These are phyloP conservation scores for Lacanobia oleracea DNA, from an alignment of 2,888 invertebrate genomes.

Conservation along the genomic window DNA sequence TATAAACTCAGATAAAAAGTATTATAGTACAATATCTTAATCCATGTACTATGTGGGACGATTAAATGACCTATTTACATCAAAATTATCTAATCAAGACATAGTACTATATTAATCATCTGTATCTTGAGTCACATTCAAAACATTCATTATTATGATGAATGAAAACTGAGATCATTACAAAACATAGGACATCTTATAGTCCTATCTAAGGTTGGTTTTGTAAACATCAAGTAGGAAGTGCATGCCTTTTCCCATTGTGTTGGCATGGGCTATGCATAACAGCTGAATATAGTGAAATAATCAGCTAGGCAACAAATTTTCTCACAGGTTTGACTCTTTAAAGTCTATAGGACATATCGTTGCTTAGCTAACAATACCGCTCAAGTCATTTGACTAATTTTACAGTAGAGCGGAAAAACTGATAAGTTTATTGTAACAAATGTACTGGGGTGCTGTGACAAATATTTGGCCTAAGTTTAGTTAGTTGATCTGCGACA, in stretches of 20 bases:
- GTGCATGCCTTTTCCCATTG: not conserved
- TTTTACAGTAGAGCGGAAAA: no score
- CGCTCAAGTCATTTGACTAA: no score
- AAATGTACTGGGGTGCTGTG: no score
- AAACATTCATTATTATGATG: constrained; percentile 42
- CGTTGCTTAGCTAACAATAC: no score
- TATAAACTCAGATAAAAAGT: constrained; percentile 7
- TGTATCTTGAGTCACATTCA: constrained; percentile 16
- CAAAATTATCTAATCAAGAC: constrained; percentile 39
- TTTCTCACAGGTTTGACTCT: not conserved
- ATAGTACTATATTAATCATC: constrained; percentile 21
- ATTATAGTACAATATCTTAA: constrained; percentile 1
- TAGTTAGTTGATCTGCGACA: no score
- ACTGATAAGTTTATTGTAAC: no score
- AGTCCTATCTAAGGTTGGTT: not conserved
- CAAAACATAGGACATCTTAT: constrained; percentile 29
- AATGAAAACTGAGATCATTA: constrained; percentile 30
- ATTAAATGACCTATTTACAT: not conserved
- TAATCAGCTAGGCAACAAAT: no score
- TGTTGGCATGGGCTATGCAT: not conserved
- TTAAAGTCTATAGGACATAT: not conserved
- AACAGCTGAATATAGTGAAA: not conserved
- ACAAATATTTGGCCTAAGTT: no score
- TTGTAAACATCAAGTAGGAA: constrained; percentile 6
- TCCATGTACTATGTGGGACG: not conserved